Evolutionary conservation across 1,140 invertebrate species (phyloP).

Genomic region (Cydia amplana): DNA sequence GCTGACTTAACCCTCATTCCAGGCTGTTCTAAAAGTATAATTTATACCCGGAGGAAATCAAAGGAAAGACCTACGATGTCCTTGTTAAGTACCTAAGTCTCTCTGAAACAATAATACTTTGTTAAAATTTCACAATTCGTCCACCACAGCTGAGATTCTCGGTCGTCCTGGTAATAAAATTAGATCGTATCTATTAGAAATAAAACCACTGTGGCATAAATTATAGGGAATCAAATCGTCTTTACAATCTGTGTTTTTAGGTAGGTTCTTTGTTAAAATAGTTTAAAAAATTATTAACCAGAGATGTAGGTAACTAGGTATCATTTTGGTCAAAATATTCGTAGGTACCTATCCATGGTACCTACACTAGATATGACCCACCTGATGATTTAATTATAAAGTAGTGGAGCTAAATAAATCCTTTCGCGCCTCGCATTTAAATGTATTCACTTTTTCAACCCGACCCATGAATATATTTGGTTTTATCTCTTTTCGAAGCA

Average conservation of each 20-base stretch:
- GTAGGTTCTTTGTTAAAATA: too few species aligned
- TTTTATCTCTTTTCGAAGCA: background rate
- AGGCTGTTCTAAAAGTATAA: constrained; percentile 14
- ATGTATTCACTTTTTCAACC: background rate
- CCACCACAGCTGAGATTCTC: background rate
- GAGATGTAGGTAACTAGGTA: too few species aligned
- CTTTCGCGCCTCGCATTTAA: background rate
- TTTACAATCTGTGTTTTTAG: too few species aligned
- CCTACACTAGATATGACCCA: too few species aligned
- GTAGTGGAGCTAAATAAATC: too few species aligned
- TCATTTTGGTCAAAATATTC: too few species aligned
- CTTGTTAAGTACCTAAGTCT: constrained; percentile 7
- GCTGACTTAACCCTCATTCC: background rate
- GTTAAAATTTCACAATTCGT: background rate
- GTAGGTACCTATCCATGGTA: too few species aligned
- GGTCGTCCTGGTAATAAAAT: background rate
- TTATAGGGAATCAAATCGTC: too few species aligned
- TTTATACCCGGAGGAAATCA: constrained; percentile 10
- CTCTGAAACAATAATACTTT: constrained; percentile 2
- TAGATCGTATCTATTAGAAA: too few species aligned
- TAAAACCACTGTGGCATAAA: too few species aligned
- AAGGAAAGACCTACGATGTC: background rate
- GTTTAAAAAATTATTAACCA: too few species aligned
- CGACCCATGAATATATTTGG: background rate
- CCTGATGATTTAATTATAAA: too few species aligned